Evolutionary conservation across 2,113 vertebrate genomes (phyloP), one percentile per base, ranked within the genome.

Genomic region (Lichenostomus cassidix): DNA sequence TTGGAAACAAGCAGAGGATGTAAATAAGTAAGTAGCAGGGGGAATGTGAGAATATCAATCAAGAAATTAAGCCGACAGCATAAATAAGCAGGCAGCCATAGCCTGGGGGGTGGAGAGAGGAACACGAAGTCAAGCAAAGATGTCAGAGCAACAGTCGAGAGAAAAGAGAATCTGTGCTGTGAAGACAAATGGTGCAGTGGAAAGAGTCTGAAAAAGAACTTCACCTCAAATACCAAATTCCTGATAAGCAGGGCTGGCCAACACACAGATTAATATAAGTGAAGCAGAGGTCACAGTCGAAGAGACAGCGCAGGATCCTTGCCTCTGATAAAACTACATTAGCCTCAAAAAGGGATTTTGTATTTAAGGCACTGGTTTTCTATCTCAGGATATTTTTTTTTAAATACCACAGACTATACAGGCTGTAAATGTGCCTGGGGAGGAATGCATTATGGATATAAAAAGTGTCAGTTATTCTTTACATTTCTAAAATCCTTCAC

Each of bases 31-130:
- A 96, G 90, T 75, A 96, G 94, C 95, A 92, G 42, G 88, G 96
- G 96, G 94, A 96, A 94, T 82, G 92, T 90, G 94, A 96, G 95
- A 92, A 93, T 96, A 96, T 97, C 96, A 97, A 95, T 97, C 95
- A 97, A 79, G 96, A 90, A 97, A 97, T 96, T 96, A 97, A 97
- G 95, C 93, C 80, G 92, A 93, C 94, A 96, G 94, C 96, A 96
- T 96, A 97, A 97, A 97, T 96, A 97, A 96, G 94, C 90, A 97
- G 94, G 90, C 92, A 95, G 93, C 86, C 88, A 21, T 95, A 96
- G 95, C 96, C 93, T 64, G 49, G 86, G 93, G 95, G 92, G 50
- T 79, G 90, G 93, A 93, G 47, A 21, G 92, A 35, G 71, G 88
- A 94, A 86, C 93, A 95, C 16, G n/a, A 68, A 96, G 90, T 92